Base-by-base conservation (phyloP, 1,140 invertebrate species). In the Sitobion miscanthi region DNA sequence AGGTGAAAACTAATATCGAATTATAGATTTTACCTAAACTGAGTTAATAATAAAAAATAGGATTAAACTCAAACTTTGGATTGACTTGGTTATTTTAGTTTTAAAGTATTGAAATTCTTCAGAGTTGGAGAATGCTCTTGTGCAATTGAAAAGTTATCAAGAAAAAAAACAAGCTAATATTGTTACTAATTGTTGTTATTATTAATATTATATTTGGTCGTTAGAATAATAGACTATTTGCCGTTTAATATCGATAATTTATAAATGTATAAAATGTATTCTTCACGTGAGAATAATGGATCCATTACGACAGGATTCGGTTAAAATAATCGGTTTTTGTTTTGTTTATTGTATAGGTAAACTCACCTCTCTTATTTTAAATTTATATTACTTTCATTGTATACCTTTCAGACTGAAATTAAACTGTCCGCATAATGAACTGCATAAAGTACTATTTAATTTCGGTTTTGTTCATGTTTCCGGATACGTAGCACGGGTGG, bases 361-460 rank as follows among this genome's bases (percentile, higher is more conserved):
- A 77, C n/a, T 77, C 14, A 77, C 4, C 62, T 77, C n/a, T n/a
- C 62, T 77, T 35, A 77, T 77, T 77, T 77, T 77, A n/a, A 77
- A n/a, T n/a, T 77, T 35, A 77, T 77, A 77, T 77, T 30, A 77
- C n/a, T 77, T 77, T 17, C n/a, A n/a, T 77, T 77, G 30, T 77
- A 17, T 77, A 77, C 62, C 62, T n/a, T 77, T 77, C 30, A n/a
- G 30, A 6, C 14, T 77, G n/a, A 77, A 77, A 77, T 77, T 77
- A 77, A 77, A 77, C 62, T 77, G 62, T 77, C 62, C 30, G n/a
- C n/a, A 77, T 77, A 77, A 77, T 77, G 17, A 77, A 77, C 62
- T 77, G 62, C 30, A 77, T 77, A n/a, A n/a, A 77, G 62, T 77
- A 77, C 62, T n/a, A n/a, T 77, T 77, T 77, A 77, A 77, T 77